Percentiles rank a stretch among this genome's conserved stretches.
These are phyloP conservation scores for Aldrovandia affinis DNA, from an alignment of 2,797 vertebrate genomes.

Conservation along the genomic window DNA sequence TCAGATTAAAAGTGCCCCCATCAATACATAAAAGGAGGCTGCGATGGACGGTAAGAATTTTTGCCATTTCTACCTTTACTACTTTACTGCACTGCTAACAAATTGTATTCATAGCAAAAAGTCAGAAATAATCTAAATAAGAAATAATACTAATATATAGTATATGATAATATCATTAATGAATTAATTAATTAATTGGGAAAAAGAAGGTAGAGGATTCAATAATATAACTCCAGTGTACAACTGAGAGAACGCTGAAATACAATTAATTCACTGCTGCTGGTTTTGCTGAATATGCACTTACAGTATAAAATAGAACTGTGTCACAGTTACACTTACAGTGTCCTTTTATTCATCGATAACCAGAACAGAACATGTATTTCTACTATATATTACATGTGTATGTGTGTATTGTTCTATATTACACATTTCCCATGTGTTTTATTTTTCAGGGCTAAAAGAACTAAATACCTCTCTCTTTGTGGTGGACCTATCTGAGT, in stretches of 20 bases:
- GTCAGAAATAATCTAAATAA: not conserved
- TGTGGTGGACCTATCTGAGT: constrained; percentile 33
- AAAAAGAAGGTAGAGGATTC: no score
- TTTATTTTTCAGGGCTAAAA: constrained; percentile 36
- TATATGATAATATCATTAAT: no score
- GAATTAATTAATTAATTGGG: no score
- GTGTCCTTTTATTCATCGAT: not conserved
- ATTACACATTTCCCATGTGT: not conserved
- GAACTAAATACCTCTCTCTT: constrained; percentile 49
- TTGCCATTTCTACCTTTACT: not conserved
- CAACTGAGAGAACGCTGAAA: no score
- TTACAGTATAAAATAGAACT: no score
- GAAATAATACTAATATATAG: not conserved
- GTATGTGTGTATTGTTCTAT: no score
- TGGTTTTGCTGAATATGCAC: no score
- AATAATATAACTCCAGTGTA: no score
- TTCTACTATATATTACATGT: not conserved
- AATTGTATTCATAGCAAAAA: not conserved
- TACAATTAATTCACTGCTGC: no score
- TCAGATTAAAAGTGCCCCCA: not conserved
- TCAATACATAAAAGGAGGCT: not conserved
- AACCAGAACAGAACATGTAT: not conserved
- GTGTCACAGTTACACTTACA: no score
- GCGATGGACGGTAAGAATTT: constrained; percentile 3
- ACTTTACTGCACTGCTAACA: not conserved